A percentile compares a stretch with the other conserved stretches of the same genome.
These are phyloP conservation scores for Xenentodon cancila DNA, from an alignment of 2,797 vertebrate species.

Conservation along the genomic window DNA sequence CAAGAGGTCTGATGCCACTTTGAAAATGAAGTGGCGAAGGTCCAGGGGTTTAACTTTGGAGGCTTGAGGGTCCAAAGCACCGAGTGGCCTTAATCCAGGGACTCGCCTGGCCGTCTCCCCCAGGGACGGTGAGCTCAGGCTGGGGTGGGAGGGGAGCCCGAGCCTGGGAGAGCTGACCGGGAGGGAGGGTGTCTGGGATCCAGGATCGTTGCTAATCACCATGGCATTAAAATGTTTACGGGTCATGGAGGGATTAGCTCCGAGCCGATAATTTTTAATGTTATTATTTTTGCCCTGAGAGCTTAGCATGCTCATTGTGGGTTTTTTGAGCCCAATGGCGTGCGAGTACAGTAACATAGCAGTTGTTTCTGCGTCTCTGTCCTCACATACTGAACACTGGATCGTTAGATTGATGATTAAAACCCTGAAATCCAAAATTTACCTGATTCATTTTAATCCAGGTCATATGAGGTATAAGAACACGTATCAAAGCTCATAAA, in stretches of 20 bases:
- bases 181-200: slow-evolving; percentile 47
- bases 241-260: slow-evolving; percentile 69
- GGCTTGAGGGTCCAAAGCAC: slow-evolving; percentile 62
- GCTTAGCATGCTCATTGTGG: slow-evolving; percentile 22
- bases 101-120: slow-evolving; percentile 64
- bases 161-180: slow-evolving; percentile 31
- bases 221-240: slow-evolving; percentile 72
- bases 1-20: slow-evolving; percentile 64
- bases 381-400: not conserved
- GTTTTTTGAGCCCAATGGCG: slow-evolving; percentile 10
- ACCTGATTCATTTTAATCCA: too few relatives aligned
- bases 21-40: slow-evolving; percentile 75
- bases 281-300: slow-evolving; percentile 66
- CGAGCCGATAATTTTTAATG: slow-evolving; percentile 71
- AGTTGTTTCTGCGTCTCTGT: slow-evolving; percentile 1
- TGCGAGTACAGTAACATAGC: not conserved
- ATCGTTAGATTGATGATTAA: too few relatives aligned
- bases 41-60: slow-evolving; percentile 73
- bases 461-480: too few relatives aligned
- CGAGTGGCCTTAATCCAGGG: slow-evolving; percentile 79
- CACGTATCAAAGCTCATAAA: too few relatives aligned
- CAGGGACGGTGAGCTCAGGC: slow-evolving; percentile 50
- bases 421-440: too few relatives aligned
- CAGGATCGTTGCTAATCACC: slow-evolving; percentile 69
- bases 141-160: slow-evolving; percentile 33